phyloP scores from a whole-genome alignment of 1,140 invertebrate species.

The Euura saliciscinereae region DNA sequence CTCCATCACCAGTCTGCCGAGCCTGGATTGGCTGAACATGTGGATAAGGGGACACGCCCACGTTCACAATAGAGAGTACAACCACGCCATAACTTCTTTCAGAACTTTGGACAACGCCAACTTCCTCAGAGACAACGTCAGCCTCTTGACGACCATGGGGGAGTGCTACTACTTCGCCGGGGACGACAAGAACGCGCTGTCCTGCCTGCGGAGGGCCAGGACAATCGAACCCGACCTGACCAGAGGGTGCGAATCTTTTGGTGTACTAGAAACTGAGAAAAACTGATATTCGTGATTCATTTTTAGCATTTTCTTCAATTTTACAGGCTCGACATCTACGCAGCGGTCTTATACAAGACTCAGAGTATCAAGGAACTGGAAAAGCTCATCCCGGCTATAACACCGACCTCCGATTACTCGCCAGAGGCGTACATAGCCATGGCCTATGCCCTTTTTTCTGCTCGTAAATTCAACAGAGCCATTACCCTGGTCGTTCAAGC shows the following conservation, averaged over 20 bases:
- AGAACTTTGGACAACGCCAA: constrained; percentile 67
- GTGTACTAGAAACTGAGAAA: background rate
- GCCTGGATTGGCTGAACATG: constrained; percentile 66
- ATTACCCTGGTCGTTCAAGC: constrained; percentile 68
- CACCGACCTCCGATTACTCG: constrained; percentile 54
- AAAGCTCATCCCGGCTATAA: constrained; percentile 54
- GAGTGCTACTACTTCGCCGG: constrained; percentile 71
- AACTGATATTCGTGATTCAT: constrained; percentile 7
- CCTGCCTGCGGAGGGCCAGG: constrained; percentile 59
- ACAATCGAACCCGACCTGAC: constrained; percentile 65
- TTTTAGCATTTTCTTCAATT: background rate
- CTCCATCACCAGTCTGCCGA: constrained; percentile 54
- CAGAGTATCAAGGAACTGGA: constrained; percentile 57
- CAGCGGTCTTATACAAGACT: constrained; percentile 58
- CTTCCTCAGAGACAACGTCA: constrained; percentile 68
- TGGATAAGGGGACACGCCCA: constrained; percentile 75
- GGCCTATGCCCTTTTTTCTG: constrained; percentile 65
- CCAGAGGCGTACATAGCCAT: constrained; percentile 69
- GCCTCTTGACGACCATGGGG: constrained; percentile 69
- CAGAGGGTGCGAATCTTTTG: constrained; percentile 46
- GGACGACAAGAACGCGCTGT: constrained; percentile 58
- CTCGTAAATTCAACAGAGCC: constrained; percentile 63
- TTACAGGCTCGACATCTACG: constrained; percentile 55
- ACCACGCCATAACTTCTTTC: constrained; percentile 67
- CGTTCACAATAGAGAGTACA: constrained; percentile 68